Evolutionary conservation across 2,888 invertebrate species (phyloP).

Genomic region (Apoda limacodes): DNA sequence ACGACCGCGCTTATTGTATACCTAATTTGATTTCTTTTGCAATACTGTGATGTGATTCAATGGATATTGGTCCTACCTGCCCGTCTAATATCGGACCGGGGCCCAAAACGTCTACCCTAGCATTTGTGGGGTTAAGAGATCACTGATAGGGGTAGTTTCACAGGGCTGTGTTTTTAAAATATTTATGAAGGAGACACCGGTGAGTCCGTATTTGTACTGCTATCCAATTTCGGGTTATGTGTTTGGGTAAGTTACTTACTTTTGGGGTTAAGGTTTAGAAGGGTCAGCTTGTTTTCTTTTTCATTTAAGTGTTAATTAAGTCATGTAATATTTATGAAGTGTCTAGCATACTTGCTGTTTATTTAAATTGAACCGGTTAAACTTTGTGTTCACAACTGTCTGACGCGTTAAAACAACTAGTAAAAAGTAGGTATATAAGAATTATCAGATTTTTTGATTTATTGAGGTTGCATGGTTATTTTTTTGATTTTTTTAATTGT

Average conservation of each 20-base stretch:
- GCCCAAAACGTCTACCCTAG: constrained; percentile 36
- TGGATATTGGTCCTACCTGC: constrained; percentile 58
- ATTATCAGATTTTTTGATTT: no score
- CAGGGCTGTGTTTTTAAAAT: constrained; percentile 57
- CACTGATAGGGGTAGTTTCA: constrained; percentile 53
- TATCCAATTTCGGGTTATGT: constrained; percentile 69
- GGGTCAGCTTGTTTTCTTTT: no score
- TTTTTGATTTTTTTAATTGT: no score
- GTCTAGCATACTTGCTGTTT: no score
- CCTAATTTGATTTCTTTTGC: constrained; percentile 68
- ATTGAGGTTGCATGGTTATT: no score
- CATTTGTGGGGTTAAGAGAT: constrained; percentile 56
- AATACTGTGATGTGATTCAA: constrained; percentile 61
- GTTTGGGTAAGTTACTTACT: constrained; percentile 61
- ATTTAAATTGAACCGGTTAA: no score
- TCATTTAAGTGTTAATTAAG: no score
- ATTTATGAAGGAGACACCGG: constrained; percentile 58
- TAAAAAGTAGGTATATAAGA: no score
- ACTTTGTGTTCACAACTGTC: no score
- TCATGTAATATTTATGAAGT: no score
- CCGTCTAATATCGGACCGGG: constrained; percentile 47
- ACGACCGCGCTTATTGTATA: constrained; percentile 65
- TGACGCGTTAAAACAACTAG: no score
- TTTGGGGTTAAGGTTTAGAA: constrained; percentile 38
- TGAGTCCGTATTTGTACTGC: constrained; percentile 48